Percentiles rank a stretch among this genome's conserved stretches.
Evolutionary conservation across 2,113 vertebrate species (phyloP).

Genomic region (Gobius niger): DNA sequence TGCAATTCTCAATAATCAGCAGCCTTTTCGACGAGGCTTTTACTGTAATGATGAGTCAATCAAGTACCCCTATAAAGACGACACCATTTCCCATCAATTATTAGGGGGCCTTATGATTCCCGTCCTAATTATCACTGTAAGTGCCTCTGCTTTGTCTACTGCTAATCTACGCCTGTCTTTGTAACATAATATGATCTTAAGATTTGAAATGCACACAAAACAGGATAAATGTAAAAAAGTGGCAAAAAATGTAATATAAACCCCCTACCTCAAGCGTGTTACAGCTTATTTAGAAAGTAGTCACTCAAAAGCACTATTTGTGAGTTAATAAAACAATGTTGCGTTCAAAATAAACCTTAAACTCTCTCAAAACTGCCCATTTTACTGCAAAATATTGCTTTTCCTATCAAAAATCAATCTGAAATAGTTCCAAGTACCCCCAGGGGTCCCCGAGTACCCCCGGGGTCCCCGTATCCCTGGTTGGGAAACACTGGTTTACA

Average conservation of each 20-base stretch:
- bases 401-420: too few species aligned
- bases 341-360: too few species aligned
- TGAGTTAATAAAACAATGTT: too few species aligned
- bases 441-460: too few species aligned
- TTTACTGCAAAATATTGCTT: too few species aligned
- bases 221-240: background rate
- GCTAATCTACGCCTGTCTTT: background rate
- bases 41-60: constrained; percentile 99
- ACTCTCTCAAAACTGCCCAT: too few species aligned
- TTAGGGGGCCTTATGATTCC: constrained; percentile 96
- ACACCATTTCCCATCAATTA: constrained; percentile 96
- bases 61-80: constrained; percentile 93
- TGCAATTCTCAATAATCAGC: constrained; percentile 88
- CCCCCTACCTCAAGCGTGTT: too few species aligned
- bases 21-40: constrained; percentile 92
- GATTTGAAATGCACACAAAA: background rate
- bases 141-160: constrained; percentile 81
- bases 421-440: too few species aligned
- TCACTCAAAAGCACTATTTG: too few species aligned
- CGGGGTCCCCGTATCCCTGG: too few species aligned
- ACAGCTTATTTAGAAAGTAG: too few species aligned
- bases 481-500: too few species aligned
- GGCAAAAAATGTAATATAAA: background rate
- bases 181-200: background rate
- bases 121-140: constrained; percentile 91